A percentile compares a stretch with the other conserved stretches of the same genome.
phyloP scores from a whole-genome alignment of 2,113 vertebrate species.

The Hypomesus transpacificus region DNA sequence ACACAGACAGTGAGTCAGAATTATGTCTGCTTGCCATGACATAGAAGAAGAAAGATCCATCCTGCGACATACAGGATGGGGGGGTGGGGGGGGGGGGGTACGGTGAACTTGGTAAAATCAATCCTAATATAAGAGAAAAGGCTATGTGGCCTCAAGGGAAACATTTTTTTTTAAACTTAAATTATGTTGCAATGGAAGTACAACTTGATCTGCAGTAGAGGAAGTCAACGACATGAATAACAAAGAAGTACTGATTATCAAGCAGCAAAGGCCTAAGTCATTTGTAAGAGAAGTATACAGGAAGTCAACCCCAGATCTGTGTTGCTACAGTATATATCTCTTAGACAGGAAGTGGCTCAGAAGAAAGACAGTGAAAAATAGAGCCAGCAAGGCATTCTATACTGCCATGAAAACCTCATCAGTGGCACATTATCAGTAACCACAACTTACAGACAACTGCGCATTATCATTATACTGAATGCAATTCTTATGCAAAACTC shows the following conservation, averaged over 20 bases:
- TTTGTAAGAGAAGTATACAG: not conserved
- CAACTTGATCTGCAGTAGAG: too few relatives aligned
- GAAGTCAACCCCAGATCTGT: not conserved
- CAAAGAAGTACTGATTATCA: too few relatives aligned
- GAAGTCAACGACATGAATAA: too few relatives aligned
- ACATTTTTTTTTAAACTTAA: too few relatives aligned
- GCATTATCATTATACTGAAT: not conserved
- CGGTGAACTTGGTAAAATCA: too few relatives aligned
- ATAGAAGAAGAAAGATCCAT: too few relatives aligned
- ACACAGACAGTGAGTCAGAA: not conserved
- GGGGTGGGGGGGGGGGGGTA: too few relatives aligned
- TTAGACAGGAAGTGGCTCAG: constrained; percentile 45
- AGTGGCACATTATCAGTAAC: not conserved
- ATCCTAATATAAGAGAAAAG: too few relatives aligned
- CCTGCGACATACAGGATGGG: too few relatives aligned
- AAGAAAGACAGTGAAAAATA: constrained; percentile 41
- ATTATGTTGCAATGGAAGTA: too few relatives aligned
- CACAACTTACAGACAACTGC: not conserved
- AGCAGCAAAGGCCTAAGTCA: not conserved
- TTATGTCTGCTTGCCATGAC: not conserved
- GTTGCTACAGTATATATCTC: not conserved
- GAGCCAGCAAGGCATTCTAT: constrained; percentile 13
- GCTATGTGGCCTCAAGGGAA: too few relatives aligned
- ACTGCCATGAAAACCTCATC: constrained; percentile 28
- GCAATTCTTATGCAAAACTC: too few relatives aligned